Conservation (phyloP, 2,888 invertebrate genomes). For the Alcis repandata region DNA sequence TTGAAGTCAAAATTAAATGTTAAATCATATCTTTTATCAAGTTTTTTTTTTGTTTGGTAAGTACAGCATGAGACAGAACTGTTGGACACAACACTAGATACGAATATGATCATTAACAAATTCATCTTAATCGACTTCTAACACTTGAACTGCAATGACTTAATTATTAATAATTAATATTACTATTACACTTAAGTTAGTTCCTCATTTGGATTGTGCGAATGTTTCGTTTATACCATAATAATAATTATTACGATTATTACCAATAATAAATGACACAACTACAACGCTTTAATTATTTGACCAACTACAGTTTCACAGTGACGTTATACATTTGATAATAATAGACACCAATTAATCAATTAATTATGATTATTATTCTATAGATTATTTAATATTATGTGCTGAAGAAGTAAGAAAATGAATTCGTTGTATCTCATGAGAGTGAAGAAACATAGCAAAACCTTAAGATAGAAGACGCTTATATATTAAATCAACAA, state of each 20-base stretch:
- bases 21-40: background rate
- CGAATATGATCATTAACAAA: constrained; percentile 1
- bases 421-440: constrained; percentile 77
- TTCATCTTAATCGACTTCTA: constrained; percentile 23
- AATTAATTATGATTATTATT: constrained; percentile 66
- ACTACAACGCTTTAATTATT: constrained; percentile 73
- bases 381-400: constrained; percentile 58
- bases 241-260: constrained; percentile 61
- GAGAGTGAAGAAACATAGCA: constrained; percentile 54
- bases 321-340: constrained; percentile 54
- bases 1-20: background rate
- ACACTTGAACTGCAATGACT: constrained; percentile 45
- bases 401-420: constrained; percentile 65
- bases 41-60: background rate
- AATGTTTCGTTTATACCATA: constrained; percentile 72
- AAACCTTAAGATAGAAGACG: constrained; percentile 65
- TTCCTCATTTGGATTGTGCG: constrained; percentile 84
- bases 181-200: constrained; percentile 78
- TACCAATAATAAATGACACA: constrained; percentile 72
- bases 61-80: background rate
- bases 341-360: constrained; percentile 84
- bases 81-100: constrained; percentile 6
- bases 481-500: constrained; percentile 84
- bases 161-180: constrained; percentile 58
- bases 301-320: constrained; percentile 60